phyloP scores from a whole-genome alignment of 2,113 vertebrate genomes.

The Progne subis region DNA sequence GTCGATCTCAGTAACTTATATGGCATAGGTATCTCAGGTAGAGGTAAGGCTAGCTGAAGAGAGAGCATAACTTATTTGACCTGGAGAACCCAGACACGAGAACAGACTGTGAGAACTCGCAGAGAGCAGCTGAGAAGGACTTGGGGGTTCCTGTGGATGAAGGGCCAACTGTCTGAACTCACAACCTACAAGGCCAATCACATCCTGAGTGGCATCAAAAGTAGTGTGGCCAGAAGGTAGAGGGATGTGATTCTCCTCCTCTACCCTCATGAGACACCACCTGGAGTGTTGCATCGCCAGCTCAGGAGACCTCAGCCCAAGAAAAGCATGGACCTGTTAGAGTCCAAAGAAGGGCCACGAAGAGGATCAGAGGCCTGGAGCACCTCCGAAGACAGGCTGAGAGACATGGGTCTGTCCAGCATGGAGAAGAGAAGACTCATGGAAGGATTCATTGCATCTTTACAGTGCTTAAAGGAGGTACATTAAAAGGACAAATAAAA shows the following conservation, averaged over 20 bases:
- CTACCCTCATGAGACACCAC: not conserved
- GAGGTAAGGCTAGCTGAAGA: not conserved
- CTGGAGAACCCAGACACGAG: not conserved
- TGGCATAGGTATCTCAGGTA: not conserved
- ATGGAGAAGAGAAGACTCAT: not conserved
- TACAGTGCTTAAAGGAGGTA: not conserved
- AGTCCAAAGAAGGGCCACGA: not conserved
- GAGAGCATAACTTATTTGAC: not conserved
- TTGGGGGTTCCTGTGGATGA: not conserved
- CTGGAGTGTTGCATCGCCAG: not conserved
- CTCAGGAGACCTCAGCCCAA: not conserved
- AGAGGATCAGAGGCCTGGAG: not conserved
- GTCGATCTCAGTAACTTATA: not conserved
- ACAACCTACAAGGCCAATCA: not conserved
- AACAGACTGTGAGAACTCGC: not conserved
- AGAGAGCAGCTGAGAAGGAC: not conserved
- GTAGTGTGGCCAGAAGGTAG: fast-evolving
- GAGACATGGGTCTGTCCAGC: not conserved
- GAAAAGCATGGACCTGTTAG: not conserved
- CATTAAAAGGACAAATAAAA: not conserved
- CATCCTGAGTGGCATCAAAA: not conserved
- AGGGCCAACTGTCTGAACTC: not conserved
- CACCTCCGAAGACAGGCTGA: not conserved
- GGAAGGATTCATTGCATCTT: not conserved
- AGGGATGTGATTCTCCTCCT: not conserved